Conservation (phyloP, 2,888 invertebrate species). For the Phaedon cochleariae region DNA sequence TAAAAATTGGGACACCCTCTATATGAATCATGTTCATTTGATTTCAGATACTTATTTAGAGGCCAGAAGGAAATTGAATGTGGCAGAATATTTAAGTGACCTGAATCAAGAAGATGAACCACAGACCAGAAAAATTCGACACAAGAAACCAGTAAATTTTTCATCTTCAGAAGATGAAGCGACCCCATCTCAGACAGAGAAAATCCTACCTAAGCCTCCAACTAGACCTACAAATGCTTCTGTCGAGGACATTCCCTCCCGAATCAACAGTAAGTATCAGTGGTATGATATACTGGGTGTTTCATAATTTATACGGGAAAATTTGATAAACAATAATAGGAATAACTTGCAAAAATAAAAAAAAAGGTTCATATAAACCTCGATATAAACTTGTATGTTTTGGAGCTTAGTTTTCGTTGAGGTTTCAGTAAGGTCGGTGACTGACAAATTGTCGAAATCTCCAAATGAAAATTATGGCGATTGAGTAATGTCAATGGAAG, state of each 20-base stretch:
- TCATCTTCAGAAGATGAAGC: constrained; percentile 15
- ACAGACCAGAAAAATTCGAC: neutral
- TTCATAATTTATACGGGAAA: neutral
- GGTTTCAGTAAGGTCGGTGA: too few species aligned
- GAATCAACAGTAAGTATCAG: neutral
- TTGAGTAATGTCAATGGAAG: too few species aligned
- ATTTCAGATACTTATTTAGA: constrained; percentile 11
- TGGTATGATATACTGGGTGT: neutral
- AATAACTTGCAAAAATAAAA: neutral
- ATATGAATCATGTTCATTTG: neutral
- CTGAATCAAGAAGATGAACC: constrained; percentile 1
- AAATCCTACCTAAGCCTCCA: neutral
- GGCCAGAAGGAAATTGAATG: constrained; percentile 4
- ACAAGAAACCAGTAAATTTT: constrained; percentile 2
- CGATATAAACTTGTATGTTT: too few species aligned
- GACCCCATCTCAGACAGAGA: neutral
- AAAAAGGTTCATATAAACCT: neutral
- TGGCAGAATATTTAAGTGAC: constrained; percentile 11
- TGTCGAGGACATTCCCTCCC: neutral
- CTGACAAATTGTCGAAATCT: too few species aligned
- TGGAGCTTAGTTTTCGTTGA: too few species aligned
- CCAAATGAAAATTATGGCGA: too few species aligned
- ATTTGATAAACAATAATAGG: neutral
- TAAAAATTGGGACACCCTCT: neutral
- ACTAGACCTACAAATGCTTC: neutral